These are phyloP conservation scores for Entomyzon cyanotis DNA, from an alignment of 2,113 vertebrate species.

Conservation along the genomic window DNA sequence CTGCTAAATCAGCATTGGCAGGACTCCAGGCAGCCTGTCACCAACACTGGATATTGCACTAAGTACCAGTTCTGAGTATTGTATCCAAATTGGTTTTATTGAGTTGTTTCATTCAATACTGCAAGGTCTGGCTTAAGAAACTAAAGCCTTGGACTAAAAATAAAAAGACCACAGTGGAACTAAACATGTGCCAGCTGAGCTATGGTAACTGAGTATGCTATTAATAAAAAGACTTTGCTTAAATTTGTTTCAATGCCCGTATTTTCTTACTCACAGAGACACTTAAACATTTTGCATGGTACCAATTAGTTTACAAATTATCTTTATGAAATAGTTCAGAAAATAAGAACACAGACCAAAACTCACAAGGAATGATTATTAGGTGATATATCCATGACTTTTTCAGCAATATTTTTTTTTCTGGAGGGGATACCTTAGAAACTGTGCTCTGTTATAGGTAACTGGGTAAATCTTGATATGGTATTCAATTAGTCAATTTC, in stretches of 20 bases:
- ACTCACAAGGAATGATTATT: neutral
- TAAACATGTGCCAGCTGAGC: slow-evolving; percentile 26
- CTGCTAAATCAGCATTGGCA: slow-evolving; percentile 80
- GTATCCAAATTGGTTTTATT: slow-evolving; percentile 66
- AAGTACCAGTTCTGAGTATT: slow-evolving; percentile 74
- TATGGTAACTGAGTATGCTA: slow-evolving; percentile 37
- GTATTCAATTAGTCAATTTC: neutral
- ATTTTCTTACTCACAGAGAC: neutral
- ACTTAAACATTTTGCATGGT: neutral
- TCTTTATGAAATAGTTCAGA: neutral
- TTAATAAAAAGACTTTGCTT: slow-evolving; percentile 17
- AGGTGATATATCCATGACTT: neutral
- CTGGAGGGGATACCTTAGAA: neutral
- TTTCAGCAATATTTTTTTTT: neutral
- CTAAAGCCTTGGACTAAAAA: slow-evolving; percentile 44
- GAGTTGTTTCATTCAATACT: slow-evolving; percentile 41
- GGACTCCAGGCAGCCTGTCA: slow-evolving; percentile 76
- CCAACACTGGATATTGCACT: slow-evolving; percentile 74
- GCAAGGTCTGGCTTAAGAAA: slow-evolving; percentile 54
- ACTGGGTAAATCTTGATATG: neutral
- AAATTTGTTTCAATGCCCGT: neutral
- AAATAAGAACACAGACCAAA: neutral
- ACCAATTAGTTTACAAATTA: neutral
- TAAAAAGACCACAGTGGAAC: slow-evolving; percentile 26
- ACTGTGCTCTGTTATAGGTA: neutral